Evolutionary conservation across 2,113 vertebrate species (phyloP).

Genomic region (Numenius arquata): DNA sequence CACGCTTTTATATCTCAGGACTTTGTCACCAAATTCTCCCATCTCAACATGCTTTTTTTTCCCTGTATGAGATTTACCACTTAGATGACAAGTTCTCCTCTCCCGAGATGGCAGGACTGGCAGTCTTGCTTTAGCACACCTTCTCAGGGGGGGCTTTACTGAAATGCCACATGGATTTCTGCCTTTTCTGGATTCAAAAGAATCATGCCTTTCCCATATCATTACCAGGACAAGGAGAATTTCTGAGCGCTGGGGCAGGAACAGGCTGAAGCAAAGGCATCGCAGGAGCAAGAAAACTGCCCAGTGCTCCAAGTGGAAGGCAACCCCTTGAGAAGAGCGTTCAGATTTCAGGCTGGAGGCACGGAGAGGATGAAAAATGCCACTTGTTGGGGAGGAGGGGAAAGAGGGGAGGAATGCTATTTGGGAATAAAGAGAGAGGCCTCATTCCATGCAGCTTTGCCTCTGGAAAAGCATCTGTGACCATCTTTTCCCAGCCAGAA

Average conservation of each 20-base stretch:
- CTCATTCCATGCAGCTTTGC: not conserved
- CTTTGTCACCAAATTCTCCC: not conserved
- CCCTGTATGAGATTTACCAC: not conserved
- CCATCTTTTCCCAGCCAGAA: constrained; percentile 1
- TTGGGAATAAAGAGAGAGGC: not conserved
- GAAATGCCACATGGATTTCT: not conserved
- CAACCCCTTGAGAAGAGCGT: not conserved
- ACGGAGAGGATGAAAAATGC: not conserved
- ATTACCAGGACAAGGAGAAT: not conserved
- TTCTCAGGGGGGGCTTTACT: not conserved
- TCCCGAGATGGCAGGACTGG: not conserved
- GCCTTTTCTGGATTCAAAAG: not conserved
- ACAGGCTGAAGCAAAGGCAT: not conserved
- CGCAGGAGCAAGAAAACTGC: not conserved
- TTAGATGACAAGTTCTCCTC: not conserved
- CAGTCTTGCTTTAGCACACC: not conserved
- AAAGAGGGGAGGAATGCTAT: not conserved
- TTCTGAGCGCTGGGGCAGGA: not conserved
- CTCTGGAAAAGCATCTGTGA: constrained; percentile 39
- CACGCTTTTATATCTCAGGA: not conserved
- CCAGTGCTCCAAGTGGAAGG: not conserved
- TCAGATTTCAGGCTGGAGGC: not conserved
- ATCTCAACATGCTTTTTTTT: not conserved
- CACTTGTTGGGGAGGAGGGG: not conserved
- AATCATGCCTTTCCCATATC: not conserved